phyloP scores from a whole-genome alignment of 2,797 vertebrate genomes.

The Trematocara caparti region DNA sequence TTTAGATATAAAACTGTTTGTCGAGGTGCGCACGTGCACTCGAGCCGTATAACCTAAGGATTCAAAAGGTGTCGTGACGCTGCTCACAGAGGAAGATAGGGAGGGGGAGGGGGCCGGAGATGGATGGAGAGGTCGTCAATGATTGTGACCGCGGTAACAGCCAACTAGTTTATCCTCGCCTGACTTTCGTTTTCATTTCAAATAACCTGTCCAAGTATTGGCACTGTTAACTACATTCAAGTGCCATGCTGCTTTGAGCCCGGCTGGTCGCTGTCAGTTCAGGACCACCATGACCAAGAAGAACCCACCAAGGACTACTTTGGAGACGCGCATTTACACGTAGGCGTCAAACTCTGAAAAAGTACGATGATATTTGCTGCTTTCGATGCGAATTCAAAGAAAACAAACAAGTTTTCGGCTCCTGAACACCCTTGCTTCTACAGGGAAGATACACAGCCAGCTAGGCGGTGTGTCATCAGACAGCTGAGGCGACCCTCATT shows the following conservation, averaged over 20 bases:
- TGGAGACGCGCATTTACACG: not conserved
- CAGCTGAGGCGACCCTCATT: slow-evolving; percentile 64
- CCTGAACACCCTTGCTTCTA: not conserved
- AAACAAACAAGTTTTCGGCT: slow-evolving; percentile 36
- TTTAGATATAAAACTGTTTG: not conserved
- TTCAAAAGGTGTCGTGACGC: slow-evolving; percentile 67
- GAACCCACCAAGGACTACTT: slow-evolving; percentile 10
- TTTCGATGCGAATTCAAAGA: not conserved
- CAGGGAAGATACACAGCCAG: slow-evolving; percentile 6
- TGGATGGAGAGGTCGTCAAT: slow-evolving; percentile 55
- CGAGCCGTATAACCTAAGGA: slow-evolving; percentile 3
- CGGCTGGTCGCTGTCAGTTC: slow-evolving; percentile 76
- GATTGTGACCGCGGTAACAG: slow-evolving; percentile 36
- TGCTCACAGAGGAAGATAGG: slow-evolving; percentile 25
- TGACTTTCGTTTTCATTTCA: slow-evolving; percentile 12
- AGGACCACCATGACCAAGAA: slow-evolving; percentile 66
- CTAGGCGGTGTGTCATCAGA: slow-evolving; percentile 58
- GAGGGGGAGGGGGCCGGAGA: slow-evolving; percentile 13
- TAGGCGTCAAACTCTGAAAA: slow-evolving; percentile 5
- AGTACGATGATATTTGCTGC: not conserved
- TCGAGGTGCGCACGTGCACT: slow-evolving; percentile 40
- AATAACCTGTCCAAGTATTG: not conserved
- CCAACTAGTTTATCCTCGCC: not conserved
- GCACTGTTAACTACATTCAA: not conserved
- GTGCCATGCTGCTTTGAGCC: not conserved